Evolutionary conservation across 2,113 vertebrate genomes (phyloP), one percentile per base, ranked within the genome.

Genomic region (Raphicerus campestris): DNA sequence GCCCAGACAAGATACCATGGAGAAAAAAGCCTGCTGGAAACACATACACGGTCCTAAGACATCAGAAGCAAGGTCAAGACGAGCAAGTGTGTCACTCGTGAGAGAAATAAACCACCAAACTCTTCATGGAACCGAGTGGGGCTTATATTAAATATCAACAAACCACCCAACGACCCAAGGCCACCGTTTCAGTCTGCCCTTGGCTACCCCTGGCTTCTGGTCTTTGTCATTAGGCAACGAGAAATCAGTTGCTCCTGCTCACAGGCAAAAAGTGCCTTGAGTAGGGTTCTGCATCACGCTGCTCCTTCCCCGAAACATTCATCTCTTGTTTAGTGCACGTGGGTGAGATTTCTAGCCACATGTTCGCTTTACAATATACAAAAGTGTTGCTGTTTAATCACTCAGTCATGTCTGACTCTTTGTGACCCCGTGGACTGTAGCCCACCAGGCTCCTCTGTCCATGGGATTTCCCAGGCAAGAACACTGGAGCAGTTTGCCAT

Each of bases 181-280:
- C 30, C 39, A 2, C 32, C 0, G 9, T 24, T 2, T 28, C 16
- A 24, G 9, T 24, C 49, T 49, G 49, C 24, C 17, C 1, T n/a
- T 2, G 13, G 16, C 81, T 10, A 10, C 35, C 24, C 8, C 6
- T 5, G 49, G 60, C 45, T 58, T 30, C 84, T 35, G 7, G 26
- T 0, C 3, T 58, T 11, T 3, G 3, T 88, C 51, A 2, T 6
- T 7, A 11, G 53, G 47, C 0, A 0, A 32, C 0, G 0, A 32
- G 30, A 55, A 32, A 17, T 16, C 22, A 7, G 4, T 7, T 2
- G 55, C 19, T 24, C 32, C 22, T 9, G 9, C 26, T 17, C 10
- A 55, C 9, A 10, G 73, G 60, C 20, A 20, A 16, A 26, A 17
- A 30, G 73, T 0, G 9, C 51, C 70, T 3, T 26, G 11, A 1